Conservation (phyloP, 2,888 invertebrate genomes). For the Cephus sareptanus region DNA sequence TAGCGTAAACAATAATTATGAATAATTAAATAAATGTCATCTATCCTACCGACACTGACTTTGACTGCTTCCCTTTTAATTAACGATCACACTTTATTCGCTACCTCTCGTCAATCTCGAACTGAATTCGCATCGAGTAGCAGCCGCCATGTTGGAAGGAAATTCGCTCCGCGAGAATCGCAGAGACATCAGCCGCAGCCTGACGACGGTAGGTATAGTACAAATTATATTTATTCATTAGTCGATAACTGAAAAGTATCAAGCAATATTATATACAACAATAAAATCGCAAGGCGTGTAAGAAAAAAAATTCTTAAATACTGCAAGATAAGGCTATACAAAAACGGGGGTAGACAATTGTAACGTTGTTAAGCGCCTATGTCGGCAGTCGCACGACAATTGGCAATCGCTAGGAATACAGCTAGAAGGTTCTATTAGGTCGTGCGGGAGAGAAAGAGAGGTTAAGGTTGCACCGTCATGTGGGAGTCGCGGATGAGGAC, state of each 20-base stretch:
- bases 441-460: neutral
- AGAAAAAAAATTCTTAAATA: neutral
- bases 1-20: slow-evolving; percentile 52
- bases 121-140: slow-evolving; percentile 5
- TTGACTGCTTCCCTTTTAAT: slow-evolving; percentile 1
- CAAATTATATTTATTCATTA: neutral
- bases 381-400: slow-evolving; percentile 42
- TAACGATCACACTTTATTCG: neutral
- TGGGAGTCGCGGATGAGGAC: slow-evolving; percentile 28
- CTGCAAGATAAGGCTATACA: neutral
- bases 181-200: neutral
- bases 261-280: neutral
- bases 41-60: slow-evolving; percentile 36
- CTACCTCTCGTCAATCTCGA: neutral
- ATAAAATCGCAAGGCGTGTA: neutral
- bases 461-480: slow-evolving; percentile 19
- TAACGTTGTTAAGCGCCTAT: slow-evolving; percentile 22
- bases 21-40: slow-evolving; percentile 40
- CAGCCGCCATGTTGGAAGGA: neutral
- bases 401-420: slow-evolving; percentile 47
- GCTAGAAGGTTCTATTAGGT: slow-evolving; percentile 23
- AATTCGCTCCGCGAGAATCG: neutral
- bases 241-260: neutral
- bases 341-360: neutral
- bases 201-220: neutral